Conservation (phyloP, 2,888 invertebrate genomes). For the Thysanoteuthis rhombus region DNA sequence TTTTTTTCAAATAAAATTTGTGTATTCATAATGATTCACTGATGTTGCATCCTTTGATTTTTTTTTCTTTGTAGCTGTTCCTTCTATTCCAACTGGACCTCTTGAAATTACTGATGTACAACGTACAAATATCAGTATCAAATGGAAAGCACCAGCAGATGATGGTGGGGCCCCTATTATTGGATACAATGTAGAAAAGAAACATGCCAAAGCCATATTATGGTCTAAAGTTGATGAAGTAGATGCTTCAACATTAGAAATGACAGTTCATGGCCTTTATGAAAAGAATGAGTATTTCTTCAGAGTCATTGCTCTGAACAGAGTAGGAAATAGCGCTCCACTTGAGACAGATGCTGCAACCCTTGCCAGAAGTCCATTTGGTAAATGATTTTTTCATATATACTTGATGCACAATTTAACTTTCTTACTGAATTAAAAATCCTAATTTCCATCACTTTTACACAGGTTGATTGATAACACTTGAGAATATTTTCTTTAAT, state of each 20-base stretch:
- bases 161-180: constrained; percentile 55
- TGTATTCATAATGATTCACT: neutral
- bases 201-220: neutral
- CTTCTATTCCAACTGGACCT: constrained; percentile 44
- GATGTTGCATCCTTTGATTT: neutral
- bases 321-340: constrained; percentile 75
- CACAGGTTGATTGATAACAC: no score
- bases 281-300: constrained; percentile 76
- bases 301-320: constrained; percentile 85
- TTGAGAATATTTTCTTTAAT: no score
- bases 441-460: no score
- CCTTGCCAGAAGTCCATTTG: constrained; percentile 56
- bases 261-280: constrained; percentile 56
- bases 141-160: constrained; percentile 50
- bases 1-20: neutral
- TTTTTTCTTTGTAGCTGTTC: constrained; percentile 45
- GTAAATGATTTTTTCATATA: constrained; percentile 43
- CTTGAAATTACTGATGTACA: constrained; percentile 34
- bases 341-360: constrained; percentile 46
- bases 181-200: constrained; percentile 45
- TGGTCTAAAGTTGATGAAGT: constrained; percentile 29
- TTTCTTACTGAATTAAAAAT: neutral
- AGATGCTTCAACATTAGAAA: neutral
- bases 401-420: neutral
- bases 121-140: constrained; percentile 44